phyloP scores from a whole-genome alignment of 2,797 vertebrate genomes.

The Acipenser transmontanus region DNA sequence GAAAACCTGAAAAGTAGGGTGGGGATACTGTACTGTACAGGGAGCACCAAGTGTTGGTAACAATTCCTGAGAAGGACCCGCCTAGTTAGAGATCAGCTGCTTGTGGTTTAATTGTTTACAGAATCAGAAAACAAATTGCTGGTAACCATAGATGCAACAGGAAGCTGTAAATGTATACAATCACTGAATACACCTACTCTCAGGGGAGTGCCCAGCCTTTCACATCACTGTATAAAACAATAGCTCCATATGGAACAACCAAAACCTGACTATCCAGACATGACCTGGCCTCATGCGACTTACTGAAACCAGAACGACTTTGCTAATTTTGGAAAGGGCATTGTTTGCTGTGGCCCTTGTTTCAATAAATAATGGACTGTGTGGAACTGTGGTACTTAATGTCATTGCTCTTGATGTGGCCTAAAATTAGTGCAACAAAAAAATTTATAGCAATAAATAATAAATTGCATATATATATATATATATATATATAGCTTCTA shows the following conservation, averaged over 20 bases:
- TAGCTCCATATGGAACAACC: background rate
- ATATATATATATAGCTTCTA: too few species aligned
- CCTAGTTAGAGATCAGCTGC: slow-evolving; percentile 5
- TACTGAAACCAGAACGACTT: background rate
- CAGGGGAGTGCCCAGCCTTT: background rate
- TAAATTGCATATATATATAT: too few species aligned
- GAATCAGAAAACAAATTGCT: slow-evolving; percentile 17
- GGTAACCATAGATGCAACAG: slow-evolving; percentile 20
- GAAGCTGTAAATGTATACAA: background rate
- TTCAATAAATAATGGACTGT: background rate
- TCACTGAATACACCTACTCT: background rate
- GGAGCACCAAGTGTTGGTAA: too few species aligned
- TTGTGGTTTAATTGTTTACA: slow-evolving; percentile 45
- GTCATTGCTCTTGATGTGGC: background rate
- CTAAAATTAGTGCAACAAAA: background rate
- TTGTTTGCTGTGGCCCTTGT: background rate
- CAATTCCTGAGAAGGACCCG: background rate
- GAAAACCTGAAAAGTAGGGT: too few species aligned
- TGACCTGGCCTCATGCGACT: background rate
- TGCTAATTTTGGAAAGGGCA: slow-evolving; percentile 10
- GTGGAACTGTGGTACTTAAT: background rate
- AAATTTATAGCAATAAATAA: too few species aligned
- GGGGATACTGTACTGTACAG: too few species aligned
- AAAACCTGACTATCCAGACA: background rate
- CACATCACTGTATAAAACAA: slow-evolving; percentile 4